phyloP scores from a whole-genome alignment of 1,140 invertebrate species.

The Bombyx mandarina region DNA sequence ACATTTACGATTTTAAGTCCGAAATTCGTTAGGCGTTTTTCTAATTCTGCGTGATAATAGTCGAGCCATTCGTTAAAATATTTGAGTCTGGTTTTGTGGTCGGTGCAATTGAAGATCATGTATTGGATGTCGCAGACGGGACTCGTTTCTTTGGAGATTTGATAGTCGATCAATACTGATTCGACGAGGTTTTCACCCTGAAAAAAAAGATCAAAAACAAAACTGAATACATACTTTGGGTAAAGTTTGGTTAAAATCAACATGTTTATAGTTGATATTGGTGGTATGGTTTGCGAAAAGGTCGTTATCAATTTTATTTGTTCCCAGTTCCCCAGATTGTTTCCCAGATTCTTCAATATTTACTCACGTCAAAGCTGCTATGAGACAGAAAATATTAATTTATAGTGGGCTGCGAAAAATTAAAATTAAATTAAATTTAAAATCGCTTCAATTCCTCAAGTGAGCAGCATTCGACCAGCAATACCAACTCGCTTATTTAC shows the following conservation, averaged over 20 bases:
- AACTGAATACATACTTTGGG: neutral
- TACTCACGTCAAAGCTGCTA: no score
- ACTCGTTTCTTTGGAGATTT: slow-evolving; percentile 7
- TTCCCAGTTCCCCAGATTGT: no score
- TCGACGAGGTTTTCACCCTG: neutral
- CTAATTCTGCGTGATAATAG: slow-evolving; percentile 17
- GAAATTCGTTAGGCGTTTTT: slow-evolving; percentile 9
- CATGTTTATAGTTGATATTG: neutral
- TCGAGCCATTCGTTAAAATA: slow-evolving; percentile 22
- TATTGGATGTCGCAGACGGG: slow-evolving; percentile 20
- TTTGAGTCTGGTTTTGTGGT: slow-evolving; percentile 10
- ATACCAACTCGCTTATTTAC: no score
- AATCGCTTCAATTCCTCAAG: no score
- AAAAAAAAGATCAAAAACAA: neutral
- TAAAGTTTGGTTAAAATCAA: neutral
- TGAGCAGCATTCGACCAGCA: no score
- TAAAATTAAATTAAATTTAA: no score
- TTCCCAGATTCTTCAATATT: no score
- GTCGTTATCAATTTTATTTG: no score
- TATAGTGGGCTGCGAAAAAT: no score
- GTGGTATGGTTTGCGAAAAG: no score
- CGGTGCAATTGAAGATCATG: slow-evolving; percentile 23
- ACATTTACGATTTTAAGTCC: slow-evolving; percentile 12
- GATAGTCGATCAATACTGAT: slow-evolving; percentile 5
- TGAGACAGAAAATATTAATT: no score